Evolutionary conservation across 2,113 vertebrate species (phyloP).

Genomic region (Cololabis saira): DNA sequence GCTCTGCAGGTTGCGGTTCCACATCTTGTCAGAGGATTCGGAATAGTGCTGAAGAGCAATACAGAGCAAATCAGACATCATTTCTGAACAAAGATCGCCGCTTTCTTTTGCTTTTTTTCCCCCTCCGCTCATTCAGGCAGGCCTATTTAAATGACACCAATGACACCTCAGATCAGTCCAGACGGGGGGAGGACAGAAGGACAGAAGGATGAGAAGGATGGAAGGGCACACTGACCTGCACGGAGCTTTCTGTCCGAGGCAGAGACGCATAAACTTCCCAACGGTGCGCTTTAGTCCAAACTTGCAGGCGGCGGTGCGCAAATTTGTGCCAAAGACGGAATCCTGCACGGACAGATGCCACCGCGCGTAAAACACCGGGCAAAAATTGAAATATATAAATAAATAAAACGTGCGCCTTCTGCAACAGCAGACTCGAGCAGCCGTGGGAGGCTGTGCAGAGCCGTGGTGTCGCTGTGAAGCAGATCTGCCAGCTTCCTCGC

Average conservation of each 20-base stretch:
- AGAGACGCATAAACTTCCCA: constrained; percentile 64
- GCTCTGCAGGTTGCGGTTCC: constrained; percentile 30
- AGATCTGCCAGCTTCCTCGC: constrained; percentile 45
- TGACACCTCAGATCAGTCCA: too few species aligned
- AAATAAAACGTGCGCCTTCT: not conserved
- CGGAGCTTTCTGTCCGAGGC: constrained; percentile 34
- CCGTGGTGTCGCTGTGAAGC: constrained; percentile 4
- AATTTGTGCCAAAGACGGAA: constrained; percentile 23
- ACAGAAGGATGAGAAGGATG: too few species aligned
- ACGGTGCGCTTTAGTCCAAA: constrained; percentile 69
- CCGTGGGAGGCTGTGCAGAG: constrained; percentile 9
- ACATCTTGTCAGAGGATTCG: constrained; percentile 22
- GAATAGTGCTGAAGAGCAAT: constrained; percentile 23
- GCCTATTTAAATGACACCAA: too few species aligned
- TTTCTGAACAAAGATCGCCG: not conserved
- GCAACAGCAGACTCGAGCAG: constrained; percentile 5
- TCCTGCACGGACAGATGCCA: constrained; percentile 12
- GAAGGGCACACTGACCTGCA: constrained; percentile 61
- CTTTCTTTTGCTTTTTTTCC: not conserved
- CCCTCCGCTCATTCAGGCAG: too few species aligned
- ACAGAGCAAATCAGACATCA: constrained; percentile 14
- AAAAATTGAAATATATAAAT: too few species aligned
- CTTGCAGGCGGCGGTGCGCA: constrained; percentile 43
- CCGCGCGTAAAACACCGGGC: not conserved
- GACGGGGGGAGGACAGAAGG: too few species aligned